Conservation (phyloP, 2,888 invertebrate genomes). For the Zele albiditarsus region DNA sequence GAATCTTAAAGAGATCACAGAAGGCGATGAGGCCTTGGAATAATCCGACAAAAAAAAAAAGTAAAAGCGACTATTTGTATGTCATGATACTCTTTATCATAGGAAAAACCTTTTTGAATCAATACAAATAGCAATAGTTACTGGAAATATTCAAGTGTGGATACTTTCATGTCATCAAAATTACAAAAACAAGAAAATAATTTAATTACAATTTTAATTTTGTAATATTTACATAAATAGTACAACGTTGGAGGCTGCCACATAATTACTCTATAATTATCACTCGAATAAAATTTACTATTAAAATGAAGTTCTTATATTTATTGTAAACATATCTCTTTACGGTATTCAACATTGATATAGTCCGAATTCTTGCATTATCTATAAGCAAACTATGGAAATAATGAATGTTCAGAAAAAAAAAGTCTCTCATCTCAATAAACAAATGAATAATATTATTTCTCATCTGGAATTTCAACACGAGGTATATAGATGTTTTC, state of each 20-base stretch:
- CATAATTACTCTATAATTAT: not conserved
- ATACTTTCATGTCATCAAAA: not conserved
- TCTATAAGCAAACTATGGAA: not conserved
- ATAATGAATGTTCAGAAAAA: not conserved
- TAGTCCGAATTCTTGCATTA: not conserved
- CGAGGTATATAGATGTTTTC: constrained; percentile 79
- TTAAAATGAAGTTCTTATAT: not conserved
- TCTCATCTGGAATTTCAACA: constrained; percentile 64
- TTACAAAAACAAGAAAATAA: not conserved
- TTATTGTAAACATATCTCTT: not conserved
- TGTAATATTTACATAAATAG: constrained; percentile 13
- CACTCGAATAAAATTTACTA: not conserved
- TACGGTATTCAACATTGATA: not conserved
- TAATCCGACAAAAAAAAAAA: constrained; percentile 58
- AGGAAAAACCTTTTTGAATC: not conserved
- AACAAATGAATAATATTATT: constrained; percentile 50
- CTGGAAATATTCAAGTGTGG: not conserved
- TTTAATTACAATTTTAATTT: not conserved
- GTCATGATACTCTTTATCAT: not conserved
- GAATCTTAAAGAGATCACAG: constrained; percentile 92
- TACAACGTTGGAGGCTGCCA: not conserved
- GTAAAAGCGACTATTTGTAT: not conserved
- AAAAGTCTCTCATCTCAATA: constrained; percentile 11
- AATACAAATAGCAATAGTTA: not conserved
- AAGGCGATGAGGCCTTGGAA: constrained; percentile 86